Evolutionary conservation across 2,113 vertebrate species (phyloP).

Genomic region (Catagonus wagneri): DNA sequence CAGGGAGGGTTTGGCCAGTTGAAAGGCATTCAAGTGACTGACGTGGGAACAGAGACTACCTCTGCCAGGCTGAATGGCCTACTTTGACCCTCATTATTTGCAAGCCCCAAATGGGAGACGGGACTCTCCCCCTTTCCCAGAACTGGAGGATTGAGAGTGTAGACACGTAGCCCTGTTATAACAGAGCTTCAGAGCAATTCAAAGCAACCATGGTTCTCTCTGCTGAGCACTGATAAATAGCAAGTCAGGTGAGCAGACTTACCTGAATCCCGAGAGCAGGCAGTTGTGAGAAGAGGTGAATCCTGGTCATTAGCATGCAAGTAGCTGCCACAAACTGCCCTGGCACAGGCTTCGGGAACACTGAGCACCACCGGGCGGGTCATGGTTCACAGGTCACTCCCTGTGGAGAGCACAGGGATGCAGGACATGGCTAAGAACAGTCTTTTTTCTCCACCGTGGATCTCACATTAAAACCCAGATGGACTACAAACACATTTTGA

Average conservation of each 20-base stretch:
- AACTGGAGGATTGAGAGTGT: neutral
- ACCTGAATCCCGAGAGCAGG: neutral
- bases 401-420: neutral
- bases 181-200: neutral
- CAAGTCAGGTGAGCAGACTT: neutral
- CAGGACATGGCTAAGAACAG: neutral
- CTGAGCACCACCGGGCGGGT: neutral
- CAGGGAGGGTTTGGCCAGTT: neutral
- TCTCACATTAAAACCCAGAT: neutral
- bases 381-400: neutral
- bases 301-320: neutral
- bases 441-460: neutral
- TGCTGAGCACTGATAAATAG: neutral
- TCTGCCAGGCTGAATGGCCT: neutral
- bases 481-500: neutral
- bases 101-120: neutral
- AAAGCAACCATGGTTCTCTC: accelerated
- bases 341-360: neutral
- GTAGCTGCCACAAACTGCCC: neutral
- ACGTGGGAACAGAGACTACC: neutral
- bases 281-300: neutral
- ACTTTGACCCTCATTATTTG: neutral
- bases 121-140: neutral
- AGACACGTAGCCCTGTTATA: neutral
- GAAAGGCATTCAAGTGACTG: neutral